Percentiles rank a stretch among this genome's conserved stretches.
These are phyloP conservation scores for Papilio glaucus DNA, from an alignment of 1,140 invertebrate species.

Conservation along the genomic window DNA sequence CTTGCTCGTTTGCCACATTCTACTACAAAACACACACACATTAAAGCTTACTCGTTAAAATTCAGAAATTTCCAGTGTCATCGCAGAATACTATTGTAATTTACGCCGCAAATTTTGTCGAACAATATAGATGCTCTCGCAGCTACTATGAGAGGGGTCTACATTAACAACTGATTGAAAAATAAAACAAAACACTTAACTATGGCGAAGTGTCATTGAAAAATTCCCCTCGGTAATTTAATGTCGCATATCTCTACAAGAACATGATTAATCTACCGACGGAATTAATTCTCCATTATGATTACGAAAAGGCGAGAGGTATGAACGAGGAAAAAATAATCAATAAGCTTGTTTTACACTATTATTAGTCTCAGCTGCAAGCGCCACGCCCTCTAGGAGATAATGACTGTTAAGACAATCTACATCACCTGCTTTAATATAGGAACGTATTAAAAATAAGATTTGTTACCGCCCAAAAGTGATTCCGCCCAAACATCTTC, in stretches of 20 bases:
- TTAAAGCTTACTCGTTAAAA: too few species aligned
- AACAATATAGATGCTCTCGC: neutral
- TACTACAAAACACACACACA: too few species aligned
- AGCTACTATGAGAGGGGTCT: neutral
- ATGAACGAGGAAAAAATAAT: conserved; percentile 33
- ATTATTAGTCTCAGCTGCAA: conserved; percentile 37
- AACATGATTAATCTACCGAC: conserved; percentile 33
- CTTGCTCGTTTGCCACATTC: too few species aligned
- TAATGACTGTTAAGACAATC: conserved; percentile 37
- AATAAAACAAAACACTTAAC: conserved; percentile 25
- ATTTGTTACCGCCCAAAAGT: conserved; percentile 34
- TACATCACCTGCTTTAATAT: conserved; percentile 34
- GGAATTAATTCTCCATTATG: conserved; percentile 31
- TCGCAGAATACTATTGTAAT: neutral
- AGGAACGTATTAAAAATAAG: conserved; percentile 32
- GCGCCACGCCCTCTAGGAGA: conserved; percentile 34
- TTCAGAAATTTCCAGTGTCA: too few species aligned
- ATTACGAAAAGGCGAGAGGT: conserved; percentile 31
- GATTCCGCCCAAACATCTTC: conserved; percentile 31
- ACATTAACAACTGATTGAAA: conserved; percentile 11
- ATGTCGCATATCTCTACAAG: conserved; percentile 33
- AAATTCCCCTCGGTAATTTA: conserved; percentile 21
- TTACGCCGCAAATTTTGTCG: neutral
- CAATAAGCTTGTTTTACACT: conserved; percentile 39
- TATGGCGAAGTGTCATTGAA: conserved; percentile 16